Conservation (phyloP, 2,888 invertebrate species). For the Listrodromus nycthemerus region DNA sequence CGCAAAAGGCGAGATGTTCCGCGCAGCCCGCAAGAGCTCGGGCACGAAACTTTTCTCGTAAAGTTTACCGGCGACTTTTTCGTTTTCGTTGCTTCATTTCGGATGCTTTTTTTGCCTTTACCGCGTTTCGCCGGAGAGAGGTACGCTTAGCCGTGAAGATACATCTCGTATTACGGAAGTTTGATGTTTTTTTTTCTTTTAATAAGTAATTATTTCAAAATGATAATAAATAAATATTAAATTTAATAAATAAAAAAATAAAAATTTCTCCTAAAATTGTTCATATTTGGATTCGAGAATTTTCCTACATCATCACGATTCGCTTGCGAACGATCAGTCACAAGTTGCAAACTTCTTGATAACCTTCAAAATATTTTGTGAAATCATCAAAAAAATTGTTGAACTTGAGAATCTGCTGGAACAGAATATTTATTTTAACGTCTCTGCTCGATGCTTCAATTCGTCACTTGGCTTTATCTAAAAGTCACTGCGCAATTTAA, state of each 20-base stretch:
- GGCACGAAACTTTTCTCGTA: conserved; percentile 62
- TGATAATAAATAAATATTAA: too few species aligned
- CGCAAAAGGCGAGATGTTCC: conserved; percentile 44
- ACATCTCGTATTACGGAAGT: conserved; percentile 22
- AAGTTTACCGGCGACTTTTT: conserved; percentile 49
- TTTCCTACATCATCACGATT: background rate
- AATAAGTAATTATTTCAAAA: too few species aligned
- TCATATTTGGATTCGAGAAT: too few species aligned
- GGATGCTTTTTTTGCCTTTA: conserved; percentile 31
- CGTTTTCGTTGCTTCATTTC: conserved; percentile 41
- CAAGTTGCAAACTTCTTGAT: too few species aligned
- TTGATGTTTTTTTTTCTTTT: too few species aligned
- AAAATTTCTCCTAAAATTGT: too few species aligned
- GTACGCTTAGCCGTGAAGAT: conserved; percentile 25
- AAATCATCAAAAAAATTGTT: too few species aligned
- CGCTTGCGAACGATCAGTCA: too few species aligned
- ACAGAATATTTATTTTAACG: too few species aligned
- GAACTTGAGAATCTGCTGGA: too few species aligned
- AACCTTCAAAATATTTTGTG: too few species aligned
- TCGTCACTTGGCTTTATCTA: background rate
- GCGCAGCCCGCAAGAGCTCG: conserved; percentile 19
- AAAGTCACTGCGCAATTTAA: background rate
- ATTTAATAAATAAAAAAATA: background rate
- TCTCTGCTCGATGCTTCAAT: too few species aligned
- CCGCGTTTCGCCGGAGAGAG: conserved; percentile 15